A percentile compares a stretch with the other conserved stretches of the same genome.
phyloP scores from a whole-genome alignment of 2,888 invertebrate genomes.

The Adelphocoris suturalis region DNA sequence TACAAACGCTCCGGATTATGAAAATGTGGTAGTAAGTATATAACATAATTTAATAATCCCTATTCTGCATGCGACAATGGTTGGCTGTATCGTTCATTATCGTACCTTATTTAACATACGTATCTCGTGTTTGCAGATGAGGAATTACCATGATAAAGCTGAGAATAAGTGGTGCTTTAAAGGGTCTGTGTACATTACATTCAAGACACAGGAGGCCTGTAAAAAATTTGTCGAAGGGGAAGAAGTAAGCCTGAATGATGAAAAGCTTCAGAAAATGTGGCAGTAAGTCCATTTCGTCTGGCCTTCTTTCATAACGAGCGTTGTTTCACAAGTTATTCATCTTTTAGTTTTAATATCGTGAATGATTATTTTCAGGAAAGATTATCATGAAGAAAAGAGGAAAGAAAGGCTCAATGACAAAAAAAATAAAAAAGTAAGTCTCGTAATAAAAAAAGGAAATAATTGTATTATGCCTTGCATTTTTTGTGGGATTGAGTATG shows the following conservation, averaged over 20 bases:
- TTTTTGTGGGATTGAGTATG: no score
- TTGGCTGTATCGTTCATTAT: no score
- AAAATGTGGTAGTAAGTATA: slow-evolving; percentile 79
- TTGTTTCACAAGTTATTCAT: no score
- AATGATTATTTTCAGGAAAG: slow-evolving; percentile 19
- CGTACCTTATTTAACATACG: no score
- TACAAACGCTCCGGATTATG: slow-evolving; percentile 81
- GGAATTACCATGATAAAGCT: slow-evolving; percentile 82
- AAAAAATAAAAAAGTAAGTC: slow-evolving; percentile 78
- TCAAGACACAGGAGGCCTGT: slow-evolving; percentile 89
- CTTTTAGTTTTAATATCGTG: no score
- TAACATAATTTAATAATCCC: slow-evolving; percentile 41
- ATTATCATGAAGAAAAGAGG: slow-evolving; percentile 84
- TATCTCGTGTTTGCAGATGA: slow-evolving; percentile 79
- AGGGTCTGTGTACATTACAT: slow-evolving; percentile 95
- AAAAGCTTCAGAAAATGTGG: slow-evolving; percentile 84
- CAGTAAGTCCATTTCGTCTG: slow-evolving; percentile 80
- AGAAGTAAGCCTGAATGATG: slow-evolving; percentile 84
- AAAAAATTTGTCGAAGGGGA: slow-evolving; percentile 87
- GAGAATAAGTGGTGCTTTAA: slow-evolving; percentile 87
- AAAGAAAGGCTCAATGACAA: slow-evolving; percentile 82
- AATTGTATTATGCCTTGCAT: not conserved
- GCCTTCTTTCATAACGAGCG: no score
- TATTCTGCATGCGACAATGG: no score
- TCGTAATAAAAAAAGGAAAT: not conserved